Evolutionary conservation across 2,888 invertebrate species (phyloP).

Genomic region (Steinernema scapterisci): DNA sequence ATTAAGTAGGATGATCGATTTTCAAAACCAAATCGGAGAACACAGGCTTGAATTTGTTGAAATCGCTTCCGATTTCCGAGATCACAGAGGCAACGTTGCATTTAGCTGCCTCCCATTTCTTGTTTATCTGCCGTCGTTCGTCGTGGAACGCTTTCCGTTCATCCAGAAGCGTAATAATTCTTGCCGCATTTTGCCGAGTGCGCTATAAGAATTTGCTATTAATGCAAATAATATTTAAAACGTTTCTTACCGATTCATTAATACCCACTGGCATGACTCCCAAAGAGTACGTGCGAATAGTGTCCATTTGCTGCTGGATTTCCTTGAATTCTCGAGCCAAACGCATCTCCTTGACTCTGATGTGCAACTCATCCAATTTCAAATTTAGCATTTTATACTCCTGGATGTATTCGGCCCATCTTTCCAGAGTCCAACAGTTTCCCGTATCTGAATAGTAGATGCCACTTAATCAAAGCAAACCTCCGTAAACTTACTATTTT

Average conservation of each 20-base stretch:
- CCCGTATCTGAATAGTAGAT: neutral
- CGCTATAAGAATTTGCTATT: neutral
- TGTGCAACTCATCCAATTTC: constrained; percentile 10
- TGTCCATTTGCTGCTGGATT: constrained; percentile 13
- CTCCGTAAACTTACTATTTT: neutral
- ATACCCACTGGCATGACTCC: constrained; percentile 16
- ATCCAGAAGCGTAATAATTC: neutral
- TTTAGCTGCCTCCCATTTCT: neutral
- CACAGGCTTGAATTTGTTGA: neutral
- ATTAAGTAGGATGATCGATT: neutral
- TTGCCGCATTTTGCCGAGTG: neutral
- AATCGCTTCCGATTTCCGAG: neutral
- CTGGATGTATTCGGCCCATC: constrained; percentile 18
- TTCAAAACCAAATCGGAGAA: neutral
- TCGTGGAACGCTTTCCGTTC: constrained; percentile 2
- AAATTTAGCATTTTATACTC: constrained; percentile 16
- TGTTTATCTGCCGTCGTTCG: neutral
- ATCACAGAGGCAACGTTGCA: neutral
- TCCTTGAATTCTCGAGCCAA: neutral
- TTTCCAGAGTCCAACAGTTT: constrained; percentile 12
- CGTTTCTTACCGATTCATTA: neutral
- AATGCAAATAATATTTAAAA: neutral
- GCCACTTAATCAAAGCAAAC: neutral
- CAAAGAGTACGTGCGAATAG: neutral
- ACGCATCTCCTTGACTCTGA: neutral